These are phyloP conservation scores for Ictidomys tridecemlineatus DNA, from an alignment of 2,113 vertebrate species.

Conservation along the genomic window DNA sequence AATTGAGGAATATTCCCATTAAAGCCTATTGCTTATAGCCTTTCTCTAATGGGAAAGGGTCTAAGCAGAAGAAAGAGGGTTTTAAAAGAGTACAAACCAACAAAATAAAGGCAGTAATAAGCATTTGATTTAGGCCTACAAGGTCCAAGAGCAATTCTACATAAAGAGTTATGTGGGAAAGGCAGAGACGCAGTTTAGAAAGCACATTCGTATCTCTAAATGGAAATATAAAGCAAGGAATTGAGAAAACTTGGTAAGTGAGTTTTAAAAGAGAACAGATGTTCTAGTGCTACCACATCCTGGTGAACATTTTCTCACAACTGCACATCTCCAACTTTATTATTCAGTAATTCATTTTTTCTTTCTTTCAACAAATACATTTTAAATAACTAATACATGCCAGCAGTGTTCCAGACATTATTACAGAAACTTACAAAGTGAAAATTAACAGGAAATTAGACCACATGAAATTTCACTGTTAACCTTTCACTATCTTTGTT, in stretches of 20 bases:
- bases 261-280: neutral
- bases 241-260: neutral
- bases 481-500: neutral
- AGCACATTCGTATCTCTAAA: neutral
- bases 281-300: neutral
- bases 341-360: neutral
- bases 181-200: neutral
- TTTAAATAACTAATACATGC: neutral
- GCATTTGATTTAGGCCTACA: neutral
- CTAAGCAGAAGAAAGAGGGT: neutral
- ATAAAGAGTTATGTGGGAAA: neutral
- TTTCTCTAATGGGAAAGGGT: neutral
- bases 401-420: neutral
- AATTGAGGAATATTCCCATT: neutral
- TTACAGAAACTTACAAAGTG: conserved; percentile 9
- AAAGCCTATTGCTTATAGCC: neutral
- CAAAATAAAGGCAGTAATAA: neutral
- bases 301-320: neutral
- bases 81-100: neutral
- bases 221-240: conserved; percentile 9
- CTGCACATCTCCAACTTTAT: neutral
- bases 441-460: conserved; percentile 16
- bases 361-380: neutral
- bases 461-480: neutral
- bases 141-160: neutral